Evolutionary conservation across 2,113 vertebrate species (phyloP).

Genomic region (Rhipidura dahli): DNA sequence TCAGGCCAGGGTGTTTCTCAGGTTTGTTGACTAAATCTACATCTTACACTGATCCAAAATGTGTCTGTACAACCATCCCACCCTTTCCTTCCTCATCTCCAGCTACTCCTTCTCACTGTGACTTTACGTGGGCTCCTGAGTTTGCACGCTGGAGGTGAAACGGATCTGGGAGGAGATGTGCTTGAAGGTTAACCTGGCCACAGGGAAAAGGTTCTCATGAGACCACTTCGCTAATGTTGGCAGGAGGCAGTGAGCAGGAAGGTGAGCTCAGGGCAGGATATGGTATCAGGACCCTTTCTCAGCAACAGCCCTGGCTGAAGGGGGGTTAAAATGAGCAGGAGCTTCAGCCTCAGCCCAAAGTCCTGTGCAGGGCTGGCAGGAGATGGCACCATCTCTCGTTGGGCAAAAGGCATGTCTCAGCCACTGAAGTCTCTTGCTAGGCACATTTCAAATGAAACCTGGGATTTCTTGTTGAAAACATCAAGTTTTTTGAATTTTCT

Average conservation of each 20-base stretch:
- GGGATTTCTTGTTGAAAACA: background rate
- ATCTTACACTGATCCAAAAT: background rate
- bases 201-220: background rate
- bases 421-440: background rate
- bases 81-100: background rate
- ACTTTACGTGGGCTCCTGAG: background rate
- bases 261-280: background rate
- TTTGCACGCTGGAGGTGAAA: background rate
- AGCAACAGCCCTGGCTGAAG: background rate
- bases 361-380: background rate
- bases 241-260: background rate
- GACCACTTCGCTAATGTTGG: background rate
- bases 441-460: background rate
- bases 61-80: background rate
- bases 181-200: background rate
- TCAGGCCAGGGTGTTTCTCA: background rate
- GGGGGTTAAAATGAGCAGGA: background rate
- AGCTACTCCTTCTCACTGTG: background rate
- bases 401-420: background rate
- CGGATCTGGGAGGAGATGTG: rapidly evolving
- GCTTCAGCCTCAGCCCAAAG: background rate
- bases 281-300: background rate
- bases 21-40: background rate
- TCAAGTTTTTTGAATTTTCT: background rate
- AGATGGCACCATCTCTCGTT: background rate